These are phyloP conservation scores for Xiphorhynchus elegans DNA, from an alignment of 2,113 vertebrate species.

Conservation along the genomic window DNA sequence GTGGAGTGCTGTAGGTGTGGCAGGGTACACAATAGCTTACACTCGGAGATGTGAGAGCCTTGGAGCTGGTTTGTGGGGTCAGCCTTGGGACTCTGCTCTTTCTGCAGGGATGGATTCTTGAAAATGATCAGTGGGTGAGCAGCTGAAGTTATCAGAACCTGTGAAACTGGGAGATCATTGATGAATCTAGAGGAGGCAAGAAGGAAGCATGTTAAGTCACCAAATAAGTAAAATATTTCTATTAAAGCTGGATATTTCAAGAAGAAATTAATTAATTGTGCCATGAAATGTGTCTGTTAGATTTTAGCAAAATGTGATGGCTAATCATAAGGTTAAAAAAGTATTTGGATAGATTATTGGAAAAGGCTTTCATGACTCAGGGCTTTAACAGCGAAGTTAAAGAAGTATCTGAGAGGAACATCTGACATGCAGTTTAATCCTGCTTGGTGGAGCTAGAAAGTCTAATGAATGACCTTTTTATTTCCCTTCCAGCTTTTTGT, in stretches of 20 bases:
- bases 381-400: background rate
- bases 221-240: background rate
- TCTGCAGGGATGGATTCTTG: background rate
- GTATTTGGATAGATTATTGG: background rate
- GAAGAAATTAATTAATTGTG: background rate
- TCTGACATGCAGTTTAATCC: background rate
- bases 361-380: background rate
- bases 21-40: accelerated
- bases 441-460: background rate
- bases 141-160: background rate
- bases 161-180: background rate
- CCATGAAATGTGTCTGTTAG: background rate
- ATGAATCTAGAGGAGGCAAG: background rate
- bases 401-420: background rate
- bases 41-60: background rate
- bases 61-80: background rate
- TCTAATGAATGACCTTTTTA: background rate
- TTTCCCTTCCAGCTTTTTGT: background rate
- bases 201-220: background rate
- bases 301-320: background rate
- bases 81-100: background rate
- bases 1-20: background rate
- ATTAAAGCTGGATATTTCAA: background rate
- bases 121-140: accelerated
- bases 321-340: background rate